Evolutionary conservation across 2,797 vertebrate genomes (phyloP).

Genomic region (Chloroceryle inda): DNA sequence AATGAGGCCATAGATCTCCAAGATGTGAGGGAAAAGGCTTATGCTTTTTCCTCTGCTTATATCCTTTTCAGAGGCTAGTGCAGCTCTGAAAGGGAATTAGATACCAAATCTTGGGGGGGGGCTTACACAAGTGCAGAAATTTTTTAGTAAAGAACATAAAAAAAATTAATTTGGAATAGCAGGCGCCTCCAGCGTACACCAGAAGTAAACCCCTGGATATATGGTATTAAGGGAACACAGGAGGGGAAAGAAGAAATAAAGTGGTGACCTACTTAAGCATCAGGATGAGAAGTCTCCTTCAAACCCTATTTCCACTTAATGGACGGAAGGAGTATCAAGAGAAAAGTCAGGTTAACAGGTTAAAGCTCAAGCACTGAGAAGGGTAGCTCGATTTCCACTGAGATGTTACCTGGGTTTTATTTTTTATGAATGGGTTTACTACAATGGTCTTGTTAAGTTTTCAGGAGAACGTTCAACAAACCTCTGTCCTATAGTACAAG

Average conservation of each 20-base stretch:
- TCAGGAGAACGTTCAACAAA: neutral
- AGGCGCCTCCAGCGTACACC: neutral
- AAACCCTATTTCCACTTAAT: neutral
- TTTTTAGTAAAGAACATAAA: neutral
- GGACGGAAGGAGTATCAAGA: neutral
- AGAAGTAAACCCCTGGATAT: neutral
- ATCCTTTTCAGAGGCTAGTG: neutral
- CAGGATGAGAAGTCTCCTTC: neutral
- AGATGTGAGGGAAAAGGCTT: neutral
- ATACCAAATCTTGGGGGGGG: neutral
- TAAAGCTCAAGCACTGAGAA: neutral
- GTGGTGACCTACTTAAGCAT: neutral
- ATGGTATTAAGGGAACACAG: neutral
- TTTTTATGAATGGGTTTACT: neutral
- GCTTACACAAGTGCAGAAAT: fast-evolving
- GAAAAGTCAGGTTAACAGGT: neutral
- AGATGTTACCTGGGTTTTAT: neutral
- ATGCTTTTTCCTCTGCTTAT: neutral
- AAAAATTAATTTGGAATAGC: neutral
- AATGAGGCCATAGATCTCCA: neutral
- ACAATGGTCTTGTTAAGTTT: neutral
- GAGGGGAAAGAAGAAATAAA: neutral
- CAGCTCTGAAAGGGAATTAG: neutral
- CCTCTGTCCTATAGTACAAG: slow-evolving; percentile 7
- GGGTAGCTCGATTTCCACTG: neutral